Percentiles rank a stretch among this genome's conserved stretches.
Evolutionary conservation across 2,797 vertebrate genomes (phyloP).

Genomic region (Sciurus vulgaris): DNA sequence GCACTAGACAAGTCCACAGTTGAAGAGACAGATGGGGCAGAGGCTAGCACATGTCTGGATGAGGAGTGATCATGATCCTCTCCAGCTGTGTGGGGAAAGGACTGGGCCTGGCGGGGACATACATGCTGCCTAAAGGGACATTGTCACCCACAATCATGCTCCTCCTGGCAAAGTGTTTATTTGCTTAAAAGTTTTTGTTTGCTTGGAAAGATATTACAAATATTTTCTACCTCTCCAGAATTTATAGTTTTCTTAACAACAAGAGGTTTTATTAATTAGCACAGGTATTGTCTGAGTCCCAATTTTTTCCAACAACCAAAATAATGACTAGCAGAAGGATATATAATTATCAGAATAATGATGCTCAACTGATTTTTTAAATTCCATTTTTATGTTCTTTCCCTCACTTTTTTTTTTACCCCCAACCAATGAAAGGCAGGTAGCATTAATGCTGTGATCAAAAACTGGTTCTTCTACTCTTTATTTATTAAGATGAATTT

Average conservation of each 20-base stretch:
- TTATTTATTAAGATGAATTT: background rate
- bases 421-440: background rate
- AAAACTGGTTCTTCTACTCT: background rate
- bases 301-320: background rate
- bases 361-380: background rate
- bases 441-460: background rate
- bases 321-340: background rate
- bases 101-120: rapidly evolving
- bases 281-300: background rate
- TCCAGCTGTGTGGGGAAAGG: background rate
- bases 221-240: background rate
- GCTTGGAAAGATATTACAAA: background rate
- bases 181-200: background rate
- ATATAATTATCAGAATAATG: background rate
- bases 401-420: background rate
- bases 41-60: background rate
- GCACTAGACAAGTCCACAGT: rapidly evolving
- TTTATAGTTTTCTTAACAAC: background rate
- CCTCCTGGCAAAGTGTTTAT: background rate
- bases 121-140: background rate
- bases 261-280: background rate
- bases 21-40: rapidly evolving
- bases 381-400: background rate
- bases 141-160: rapidly evolving
- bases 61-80: rapidly evolving